A percentile compares a stretch with the other conserved stretches of the same genome.
phyloP scores from a whole-genome alignment of 2,888 invertebrate genomes.

The Himalopsyche anomala region DNA sequence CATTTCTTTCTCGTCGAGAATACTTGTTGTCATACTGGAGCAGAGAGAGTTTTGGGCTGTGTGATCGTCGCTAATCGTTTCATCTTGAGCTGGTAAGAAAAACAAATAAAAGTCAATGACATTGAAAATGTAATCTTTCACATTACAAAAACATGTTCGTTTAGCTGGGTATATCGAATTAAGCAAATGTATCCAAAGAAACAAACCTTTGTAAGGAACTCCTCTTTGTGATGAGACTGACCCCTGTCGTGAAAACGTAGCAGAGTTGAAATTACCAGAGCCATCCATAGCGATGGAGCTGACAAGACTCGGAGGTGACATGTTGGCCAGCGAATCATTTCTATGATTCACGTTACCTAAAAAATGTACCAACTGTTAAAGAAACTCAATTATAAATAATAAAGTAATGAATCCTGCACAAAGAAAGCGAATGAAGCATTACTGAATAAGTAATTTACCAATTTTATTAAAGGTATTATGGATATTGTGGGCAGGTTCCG shows the following conservation, averaged over 20 bases:
- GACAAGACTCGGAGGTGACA: constrained; percentile 79
- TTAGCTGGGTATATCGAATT: no score
- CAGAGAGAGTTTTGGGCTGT: constrained; percentile 69
- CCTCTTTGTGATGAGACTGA: constrained; percentile 57
- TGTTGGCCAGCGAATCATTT: constrained; percentile 74
- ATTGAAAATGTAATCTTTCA: background rate
- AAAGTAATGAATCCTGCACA: constrained; percentile 53
- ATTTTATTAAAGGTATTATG: constrained; percentile 75
- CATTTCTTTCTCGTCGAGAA: constrained; percentile 77
- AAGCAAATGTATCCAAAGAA: background rate
- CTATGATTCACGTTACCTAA: constrained; percentile 71
- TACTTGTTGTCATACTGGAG: constrained; percentile 76
- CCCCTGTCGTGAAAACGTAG: constrained; percentile 63
- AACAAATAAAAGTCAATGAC: constrained; percentile 1
- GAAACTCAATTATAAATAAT: constrained; percentile 56
- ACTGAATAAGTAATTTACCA: constrained; percentile 43
- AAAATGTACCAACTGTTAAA: constrained; percentile 54
- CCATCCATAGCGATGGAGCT: constrained; percentile 77
- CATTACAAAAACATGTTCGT: no score
- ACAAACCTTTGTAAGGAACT: constrained; percentile 46
- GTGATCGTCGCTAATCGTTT: constrained; percentile 53
- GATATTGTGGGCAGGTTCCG: constrained; percentile 75
- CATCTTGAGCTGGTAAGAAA: constrained; percentile 51
- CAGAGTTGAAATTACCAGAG: constrained; percentile 67
- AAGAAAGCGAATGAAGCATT: background rate